Percentiles rank a stretch among this genome's conserved stretches.
Evolutionary conservation across 2,113 vertebrate species (phyloP).

Genomic region (Pimephales promelas): DNA sequence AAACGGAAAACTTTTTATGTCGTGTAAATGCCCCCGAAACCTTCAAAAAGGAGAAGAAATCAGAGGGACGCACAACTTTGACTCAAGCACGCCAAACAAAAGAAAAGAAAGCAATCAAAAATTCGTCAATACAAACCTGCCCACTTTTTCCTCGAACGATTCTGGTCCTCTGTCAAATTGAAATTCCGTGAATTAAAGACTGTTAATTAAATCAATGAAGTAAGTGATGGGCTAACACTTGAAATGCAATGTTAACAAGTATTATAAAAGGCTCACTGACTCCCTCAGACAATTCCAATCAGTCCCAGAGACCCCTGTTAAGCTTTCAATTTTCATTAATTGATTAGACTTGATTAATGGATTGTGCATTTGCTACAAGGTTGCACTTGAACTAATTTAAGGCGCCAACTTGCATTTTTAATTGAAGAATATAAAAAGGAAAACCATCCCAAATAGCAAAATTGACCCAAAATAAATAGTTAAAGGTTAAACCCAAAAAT

Average conservation of each 20-base stretch:
- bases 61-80: constrained; percentile 9
- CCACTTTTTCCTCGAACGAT: background rate
- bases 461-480: background rate
- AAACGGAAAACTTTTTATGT: too few species aligned
- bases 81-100: background rate
- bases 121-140: background rate
- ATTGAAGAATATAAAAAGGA: background rate
- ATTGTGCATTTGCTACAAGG: constrained; percentile 72
- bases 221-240: constrained; percentile 85
- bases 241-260: constrained; percentile 79
- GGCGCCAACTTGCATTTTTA: background rate
- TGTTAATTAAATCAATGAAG: constrained; percentile 92
- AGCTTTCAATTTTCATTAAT: constrained; percentile 85
- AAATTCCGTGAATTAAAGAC: constrained; percentile 83
- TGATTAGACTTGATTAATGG: constrained; percentile 83
- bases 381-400: background rate
- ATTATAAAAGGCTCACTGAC: constrained; percentile 71
- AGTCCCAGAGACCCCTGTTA: constrained; percentile 74
- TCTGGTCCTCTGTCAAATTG: background rate
- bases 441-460: background rate
- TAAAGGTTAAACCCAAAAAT: too few species aligned
- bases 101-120: constrained; percentile 21
- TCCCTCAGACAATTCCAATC: constrained; percentile 77
- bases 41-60: constrained; percentile 32
- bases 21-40: background rate